Evolutionary conservation across 2,113 vertebrate genomes (phyloP), one percentile per base, ranked within the genome.

Genomic region (Lutjanus erythropterus): DNA sequence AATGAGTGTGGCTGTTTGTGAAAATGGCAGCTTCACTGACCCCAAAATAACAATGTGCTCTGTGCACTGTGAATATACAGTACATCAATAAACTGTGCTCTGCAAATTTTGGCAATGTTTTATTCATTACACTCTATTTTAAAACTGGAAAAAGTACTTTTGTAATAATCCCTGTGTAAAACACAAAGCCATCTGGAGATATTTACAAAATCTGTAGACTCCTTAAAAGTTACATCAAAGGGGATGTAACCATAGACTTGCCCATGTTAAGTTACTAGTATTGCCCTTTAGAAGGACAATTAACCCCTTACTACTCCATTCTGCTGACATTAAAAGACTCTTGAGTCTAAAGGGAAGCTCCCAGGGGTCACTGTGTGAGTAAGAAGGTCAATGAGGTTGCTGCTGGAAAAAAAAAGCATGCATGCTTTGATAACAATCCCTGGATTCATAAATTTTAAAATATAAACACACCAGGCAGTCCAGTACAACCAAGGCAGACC

Each of bases 261-360:
- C 15, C 46, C 9, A 56, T 60, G 62, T 71, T 71, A 73, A 46
- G 33, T 52, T 50, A 64, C 21, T 7, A 18, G n/a, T 78, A 75
- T 81, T 53, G 47, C 60, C 56, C 46, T 66, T 78, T 19, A 80
- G 44, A 14, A 3, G 7, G 60, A 76, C 39, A 64, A 77, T 86
- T 73, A 80, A 86, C 80, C 49, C 52, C 33, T 50, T 44, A 47
- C 41, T 56, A 77, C 50, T 70, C 42, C 2, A 2, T 58, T 66
- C 74, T 23, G 31, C 59, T 56, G 52, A 35, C 67, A 52, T 72
- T 64, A 83, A 77, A 64, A 49, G 29, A 50, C 71, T 21, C n/a
- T n/a, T 1, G 25, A 76, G n/a, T 85, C 12, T 41, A 56, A 29
- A 56, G 66, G 44, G 25, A 66, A 59, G 44, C 39, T 66, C 56